These are phyloP conservation scores for Eutrigla gurnardus DNA, from an alignment of 2,797 vertebrate species.

Conservation along the genomic window DNA sequence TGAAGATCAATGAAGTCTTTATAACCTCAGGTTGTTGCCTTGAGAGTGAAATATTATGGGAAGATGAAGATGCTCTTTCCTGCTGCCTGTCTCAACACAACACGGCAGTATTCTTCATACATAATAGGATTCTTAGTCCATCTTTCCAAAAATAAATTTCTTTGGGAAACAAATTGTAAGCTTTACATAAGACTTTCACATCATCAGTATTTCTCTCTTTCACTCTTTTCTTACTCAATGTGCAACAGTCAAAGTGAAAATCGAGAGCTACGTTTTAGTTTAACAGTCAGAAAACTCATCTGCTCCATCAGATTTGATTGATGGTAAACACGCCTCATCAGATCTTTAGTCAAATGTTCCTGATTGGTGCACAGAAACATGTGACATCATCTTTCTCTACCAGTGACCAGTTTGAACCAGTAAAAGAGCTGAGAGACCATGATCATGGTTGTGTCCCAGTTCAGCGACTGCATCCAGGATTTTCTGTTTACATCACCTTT, in stretches of 20 bases:
- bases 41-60: neutral
- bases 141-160: too few species aligned
- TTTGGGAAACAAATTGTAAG: too few species aligned
- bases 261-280: neutral
- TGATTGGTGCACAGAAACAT: neutral
- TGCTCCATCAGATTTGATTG: neutral
- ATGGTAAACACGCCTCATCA: neutral
- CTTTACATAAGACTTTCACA: neutral
- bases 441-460: too few species aligned
- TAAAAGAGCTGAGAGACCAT: too few species aligned
- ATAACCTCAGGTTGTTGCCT: neutral
- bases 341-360: neutral
- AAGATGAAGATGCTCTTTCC: neutral
- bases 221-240: neutral
- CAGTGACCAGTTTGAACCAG: too few species aligned
- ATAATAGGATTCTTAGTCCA: too few species aligned
- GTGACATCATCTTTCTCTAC: too few species aligned
- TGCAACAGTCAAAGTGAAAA: neutral
- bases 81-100: neutral
- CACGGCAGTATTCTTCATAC: too few species aligned
- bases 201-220: neutral
- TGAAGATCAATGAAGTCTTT: neutral
- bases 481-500: too few species aligned
- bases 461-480: too few species aligned
- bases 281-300: neutral